Evolutionary conservation across 2,113 vertebrate genomes (phyloP).

Genomic region (Nycticryphes semicollaris): DNA sequence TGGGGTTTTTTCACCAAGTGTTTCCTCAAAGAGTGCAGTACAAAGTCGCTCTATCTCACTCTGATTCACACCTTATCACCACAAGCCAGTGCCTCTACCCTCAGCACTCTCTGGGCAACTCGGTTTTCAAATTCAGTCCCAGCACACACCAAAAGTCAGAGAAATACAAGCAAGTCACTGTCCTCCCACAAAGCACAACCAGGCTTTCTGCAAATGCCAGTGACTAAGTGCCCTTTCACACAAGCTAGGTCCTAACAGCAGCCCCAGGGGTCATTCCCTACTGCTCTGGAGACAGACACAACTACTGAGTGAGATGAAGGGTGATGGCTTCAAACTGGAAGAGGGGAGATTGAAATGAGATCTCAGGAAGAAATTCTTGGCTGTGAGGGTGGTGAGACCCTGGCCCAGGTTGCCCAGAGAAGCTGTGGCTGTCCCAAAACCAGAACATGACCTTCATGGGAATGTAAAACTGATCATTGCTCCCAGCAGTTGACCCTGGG

Average conservation of each 20-base stretch:
- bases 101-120: background rate
- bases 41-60: background rate
- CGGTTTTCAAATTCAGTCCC: background rate
- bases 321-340: background rate
- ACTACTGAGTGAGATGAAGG: background rate
- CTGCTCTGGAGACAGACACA: background rate
- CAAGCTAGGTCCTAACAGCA: background rate
- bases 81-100: background rate
- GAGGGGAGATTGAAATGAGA: background rate
- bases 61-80: background rate
- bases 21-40: background rate
- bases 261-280: background rate
- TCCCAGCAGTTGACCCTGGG: background rate
- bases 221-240: background rate
- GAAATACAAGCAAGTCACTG: background rate
- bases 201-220: background rate
- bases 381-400: background rate
- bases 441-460: background rate
- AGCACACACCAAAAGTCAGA: background rate
- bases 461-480: background rate
- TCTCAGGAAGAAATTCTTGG: background rate
- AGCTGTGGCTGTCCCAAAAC: background rate
- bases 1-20: accelerated
- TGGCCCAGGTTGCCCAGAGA: background rate
- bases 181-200: background rate